phyloP scores from a whole-genome alignment of 2,888 invertebrate species.

The Sabatieria punctata region DNA sequence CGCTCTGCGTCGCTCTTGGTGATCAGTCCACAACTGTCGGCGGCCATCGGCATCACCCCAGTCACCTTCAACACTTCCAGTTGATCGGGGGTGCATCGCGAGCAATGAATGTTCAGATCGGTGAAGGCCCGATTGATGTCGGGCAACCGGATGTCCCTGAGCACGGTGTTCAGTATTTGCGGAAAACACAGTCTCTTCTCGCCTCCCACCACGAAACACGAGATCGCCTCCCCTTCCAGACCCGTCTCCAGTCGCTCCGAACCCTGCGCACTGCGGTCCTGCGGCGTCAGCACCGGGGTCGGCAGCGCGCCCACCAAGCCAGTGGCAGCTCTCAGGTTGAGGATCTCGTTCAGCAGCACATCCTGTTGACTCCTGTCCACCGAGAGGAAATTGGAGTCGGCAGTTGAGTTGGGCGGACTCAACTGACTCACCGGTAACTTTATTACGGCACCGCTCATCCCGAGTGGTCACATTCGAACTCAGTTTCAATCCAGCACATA shows the following conservation, averaged over 20 bases:
- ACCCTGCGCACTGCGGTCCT: conserved; percentile 57
- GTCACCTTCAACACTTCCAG: conserved; percentile 19
- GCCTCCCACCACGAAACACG: conserved; percentile 88
- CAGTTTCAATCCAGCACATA: no score
- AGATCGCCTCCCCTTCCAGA: conserved; percentile 74
- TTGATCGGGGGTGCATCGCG: conserved; percentile 52
- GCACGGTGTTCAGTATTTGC: conserved; percentile 78
- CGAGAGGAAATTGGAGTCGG: background rate
- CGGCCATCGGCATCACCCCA: conserved; percentile 47
- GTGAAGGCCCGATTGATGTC: conserved; percentile 70
- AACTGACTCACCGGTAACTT: no score
- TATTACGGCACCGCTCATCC: no score
- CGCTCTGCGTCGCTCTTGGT: conserved; percentile 95
- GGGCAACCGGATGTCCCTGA: conserved; percentile 62
- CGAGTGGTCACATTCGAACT: no score
- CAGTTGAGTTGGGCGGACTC: no score
- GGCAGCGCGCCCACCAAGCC: conserved; percentile 32
- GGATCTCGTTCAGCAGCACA: conserved; percentile 2
- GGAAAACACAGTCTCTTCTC: conserved; percentile 86
- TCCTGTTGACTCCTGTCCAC: background rate
- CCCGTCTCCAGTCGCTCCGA: conserved; percentile 44
- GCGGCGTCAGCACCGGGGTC: conserved; percentile 58
- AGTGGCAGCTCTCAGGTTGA: conserved; percentile 21
- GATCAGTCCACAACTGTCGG: conserved; percentile 83
- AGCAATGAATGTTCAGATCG: conserved; percentile 83